Percentiles rank a stretch among this genome's conserved stretches.
These are phyloP conservation scores for Crocidura indochinensis DNA, from an alignment of 2,797 vertebrate genomes.

Conservation along the genomic window DNA sequence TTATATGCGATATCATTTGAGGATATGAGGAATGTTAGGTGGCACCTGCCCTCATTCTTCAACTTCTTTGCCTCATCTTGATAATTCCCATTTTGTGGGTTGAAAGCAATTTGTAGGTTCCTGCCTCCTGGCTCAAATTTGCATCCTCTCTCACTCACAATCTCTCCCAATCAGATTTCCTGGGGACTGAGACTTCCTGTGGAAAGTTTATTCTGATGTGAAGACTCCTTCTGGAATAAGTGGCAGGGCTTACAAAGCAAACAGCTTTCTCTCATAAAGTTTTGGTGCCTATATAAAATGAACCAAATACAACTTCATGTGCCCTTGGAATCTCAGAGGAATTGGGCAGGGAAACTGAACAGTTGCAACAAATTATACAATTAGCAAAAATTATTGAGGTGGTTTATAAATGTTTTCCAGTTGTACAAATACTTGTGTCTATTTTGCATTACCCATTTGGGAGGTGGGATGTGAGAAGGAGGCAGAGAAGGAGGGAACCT, in stretches of 20 bases:
- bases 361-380: slow-evolving; percentile 74
- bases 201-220: neutral
- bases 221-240: slow-evolving; percentile 25
- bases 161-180: slow-evolving; percentile 15
- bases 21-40: neutral
- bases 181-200: slow-evolving; percentile 16
- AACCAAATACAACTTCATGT: slow-evolving; percentile 19
- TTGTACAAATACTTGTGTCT: slow-evolving; percentile 93
- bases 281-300: slow-evolving; percentile 14
- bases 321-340: slow-evolving; percentile 30
- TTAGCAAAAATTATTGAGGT: neutral
- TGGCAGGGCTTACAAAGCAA: neutral
- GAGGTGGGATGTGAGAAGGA: slow-evolving; percentile 28
- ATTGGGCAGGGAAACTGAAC: slow-evolving; percentile 6
- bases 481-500: slow-evolving; percentile 72
- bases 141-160: neutral
- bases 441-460: slow-evolving; percentile 68
- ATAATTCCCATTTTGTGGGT: neutral
- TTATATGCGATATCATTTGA: neutral
- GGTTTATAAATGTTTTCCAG: slow-evolving; percentile 91
- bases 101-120: neutral
- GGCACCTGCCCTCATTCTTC: neutral
- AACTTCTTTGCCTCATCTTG: neutral
- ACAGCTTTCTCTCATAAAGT: neutral
- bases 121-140: neutral